phyloP scores from a whole-genome alignment of 2,888 invertebrate genomes.

The Theristus sp. region DNA sequence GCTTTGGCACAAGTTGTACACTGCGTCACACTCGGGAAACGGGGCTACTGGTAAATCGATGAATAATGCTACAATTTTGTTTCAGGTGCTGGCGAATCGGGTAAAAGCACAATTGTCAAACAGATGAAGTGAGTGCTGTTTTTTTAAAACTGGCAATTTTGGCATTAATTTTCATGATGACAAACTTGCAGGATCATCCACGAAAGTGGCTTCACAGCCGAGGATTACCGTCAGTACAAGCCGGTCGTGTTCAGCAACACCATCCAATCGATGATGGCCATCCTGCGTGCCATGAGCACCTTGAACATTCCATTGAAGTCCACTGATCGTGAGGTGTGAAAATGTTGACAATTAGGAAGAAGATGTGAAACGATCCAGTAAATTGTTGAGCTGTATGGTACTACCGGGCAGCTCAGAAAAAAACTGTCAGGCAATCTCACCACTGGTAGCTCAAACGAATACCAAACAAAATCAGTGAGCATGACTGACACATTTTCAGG shows the following conservation, averaged over 20 bases:
- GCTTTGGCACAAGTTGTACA: no score
- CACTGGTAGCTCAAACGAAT: no score
- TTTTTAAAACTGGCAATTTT: no score
- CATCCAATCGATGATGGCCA: conserved; percentile 98
- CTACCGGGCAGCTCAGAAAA: no score
- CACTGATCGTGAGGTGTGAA: conserved; percentile 94
- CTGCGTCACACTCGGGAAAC: no score
- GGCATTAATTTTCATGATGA: conserved; percentile 23
- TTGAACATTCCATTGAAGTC: conserved; percentile 87
- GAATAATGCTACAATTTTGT: conserved; percentile 33
- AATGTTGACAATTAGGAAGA: no score
- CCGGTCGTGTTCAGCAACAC: conserved; percentile 99
- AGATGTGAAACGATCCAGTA: no score
- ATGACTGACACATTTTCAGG: conserved; percentile 17
- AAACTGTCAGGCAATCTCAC: no score
- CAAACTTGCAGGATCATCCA: conserved; percentile 94
- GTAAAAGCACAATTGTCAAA: no score
- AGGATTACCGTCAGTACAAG: conserved; percentile 99
- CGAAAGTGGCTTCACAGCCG: conserved; percentile 98
- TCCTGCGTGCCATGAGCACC: conserved; percentile 97
- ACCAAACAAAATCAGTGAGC: no score
- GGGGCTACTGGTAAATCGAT: no score
- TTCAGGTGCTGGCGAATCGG: conserved; percentile 93
- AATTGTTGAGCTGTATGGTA: no score
- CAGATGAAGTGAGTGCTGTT: conserved; percentile 99